A percentile compares a stretch with the other conserved stretches of the same genome.
Evolutionary conservation across 2,888 invertebrate species (phyloP).

Genomic region (Anarsia innoxiella): DNA sequence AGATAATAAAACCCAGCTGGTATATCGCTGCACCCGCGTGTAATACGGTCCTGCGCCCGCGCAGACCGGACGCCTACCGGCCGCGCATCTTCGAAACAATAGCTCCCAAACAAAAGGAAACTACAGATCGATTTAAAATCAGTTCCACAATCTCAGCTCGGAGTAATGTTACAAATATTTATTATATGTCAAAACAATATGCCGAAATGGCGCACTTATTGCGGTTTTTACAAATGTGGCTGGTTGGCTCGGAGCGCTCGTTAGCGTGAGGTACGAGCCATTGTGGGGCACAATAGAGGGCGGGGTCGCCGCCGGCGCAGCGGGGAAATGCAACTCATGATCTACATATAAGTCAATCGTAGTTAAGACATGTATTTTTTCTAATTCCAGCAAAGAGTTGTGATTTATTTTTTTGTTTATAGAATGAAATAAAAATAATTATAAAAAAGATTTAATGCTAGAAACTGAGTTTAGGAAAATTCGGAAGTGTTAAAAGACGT

Average conservation of each 20-base stretch:
- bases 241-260: constrained; percentile 69
- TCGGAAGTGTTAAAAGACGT: too few species aligned
- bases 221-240: constrained; percentile 73
- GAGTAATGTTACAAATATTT: constrained; percentile 72
- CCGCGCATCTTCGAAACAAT: constrained; percentile 41
- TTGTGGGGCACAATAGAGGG: constrained; percentile 69
- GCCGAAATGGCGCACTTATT: constrained; percentile 72
- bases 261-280: constrained; percentile 70
- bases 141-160: constrained; percentile 51
- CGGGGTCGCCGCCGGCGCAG: constrained; percentile 55
- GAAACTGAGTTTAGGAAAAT: too few species aligned
- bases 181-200: constrained; percentile 76
- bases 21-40: constrained; percentile 55
- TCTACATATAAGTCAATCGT: constrained; percentile 59
- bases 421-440: too few species aligned
- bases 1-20: constrained; percentile 35
- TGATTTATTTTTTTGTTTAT: too few species aligned
- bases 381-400: too few species aligned
- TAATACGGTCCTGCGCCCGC: constrained; percentile 49
- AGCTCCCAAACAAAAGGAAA: constrained; percentile 43
- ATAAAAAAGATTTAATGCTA: too few species aligned
- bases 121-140: constrained; percentile 56
- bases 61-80: constrained; percentile 36
- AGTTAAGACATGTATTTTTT: too few species aligned
- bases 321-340: constrained; percentile 15